A percentile compares a stretch with the other conserved stretches of the same genome.
These are phyloP conservation scores for Melanophora roralis DNA, from an alignment of 2,888 invertebrate genomes.

Conservation along the genomic window DNA sequence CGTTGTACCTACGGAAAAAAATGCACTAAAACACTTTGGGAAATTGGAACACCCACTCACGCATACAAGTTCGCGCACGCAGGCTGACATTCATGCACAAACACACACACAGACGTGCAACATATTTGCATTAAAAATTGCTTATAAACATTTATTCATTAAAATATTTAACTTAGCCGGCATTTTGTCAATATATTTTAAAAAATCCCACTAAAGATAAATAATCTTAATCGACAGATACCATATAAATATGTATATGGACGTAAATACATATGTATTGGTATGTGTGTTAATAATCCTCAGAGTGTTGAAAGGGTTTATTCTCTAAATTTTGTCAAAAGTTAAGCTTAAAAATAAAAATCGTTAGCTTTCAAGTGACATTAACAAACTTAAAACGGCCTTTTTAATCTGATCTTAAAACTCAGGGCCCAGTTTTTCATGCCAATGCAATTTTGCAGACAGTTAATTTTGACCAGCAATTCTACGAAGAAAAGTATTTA, in stretches of 20 bases:
- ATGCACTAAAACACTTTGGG: slow-evolving; percentile 52
- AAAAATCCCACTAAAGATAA: slow-evolving; percentile 31
- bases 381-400: no score
- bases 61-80: slow-evolving; percentile 25
- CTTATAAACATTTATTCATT: background rate
- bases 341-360: background rate
- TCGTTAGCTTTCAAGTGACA: no score
- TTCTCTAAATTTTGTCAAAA: background rate
- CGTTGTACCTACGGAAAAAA: slow-evolving; percentile 28
- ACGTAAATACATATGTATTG: no score
- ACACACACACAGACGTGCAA: background rate
- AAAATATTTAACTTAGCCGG: slow-evolving; percentile 43
- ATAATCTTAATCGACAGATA: slow-evolving; percentile 6
- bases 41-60: slow-evolving; percentile 63
- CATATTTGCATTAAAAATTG: background rate
- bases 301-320: background rate
- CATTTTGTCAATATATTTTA: slow-evolving; percentile 49
- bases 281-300: no score
- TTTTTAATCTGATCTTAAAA: no score
- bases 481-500: no score
- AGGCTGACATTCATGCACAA: background rate
- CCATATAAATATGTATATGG: background rate
- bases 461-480: no score
- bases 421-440: no score
- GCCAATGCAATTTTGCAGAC: no score